Base-by-base conservation (phyloP, 1,140 invertebrate species). In the Drosophila sp. region DNA sequence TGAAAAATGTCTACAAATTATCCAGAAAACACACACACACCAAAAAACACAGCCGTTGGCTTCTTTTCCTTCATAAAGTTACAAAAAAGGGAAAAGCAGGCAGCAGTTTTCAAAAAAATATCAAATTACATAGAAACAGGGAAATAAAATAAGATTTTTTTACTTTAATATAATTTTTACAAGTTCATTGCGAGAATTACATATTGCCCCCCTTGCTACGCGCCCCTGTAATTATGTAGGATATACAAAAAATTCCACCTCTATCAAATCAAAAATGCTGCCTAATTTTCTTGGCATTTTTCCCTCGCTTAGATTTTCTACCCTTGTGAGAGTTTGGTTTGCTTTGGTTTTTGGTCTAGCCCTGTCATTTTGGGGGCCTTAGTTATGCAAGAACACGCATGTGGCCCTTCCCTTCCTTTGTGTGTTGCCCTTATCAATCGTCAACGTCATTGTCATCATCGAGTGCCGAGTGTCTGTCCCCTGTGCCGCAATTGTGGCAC, bases 1-100 rank as follows among this genome's bases (percentile, higher is more conserved):
- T 71, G 70, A 83, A 76, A 86, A 87, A 87, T 87, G 76, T 68
- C 61, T 72, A 83, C 84, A 87, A 87, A 87, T 87, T 87, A 80
- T 50, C 2, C 25, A 27, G 23, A 50, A 50, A 50, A 25, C 44
- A 50, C 8, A 38, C 1, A 38, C 35, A 38, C 35, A 38, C 17
- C 17, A 17, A 17, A 17, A 17, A 17, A 38, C 35, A 47, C 5
- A 23, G 44, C 44, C 44, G 44, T 50, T 27, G 44, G 44, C n/a
- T 27, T 10, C 44, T 27, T 50, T 50, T 50, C 7, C 2, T 8
- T 47, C 2, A 25, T 3, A 47, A 47, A 7, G 4, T 47, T 47
- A 47, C 44, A 8, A 47, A 17, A 17, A 47, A 47, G 44, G 17
- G 23, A 47, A 47, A 47, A 7, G 17, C 17, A 47, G 2, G 7